A percentile compares a stretch with the other conserved stretches of the same genome.
Evolutionary conservation across 1,140 invertebrate species (phyloP).

Genomic region (Philopotamus ludificatus): DNA sequence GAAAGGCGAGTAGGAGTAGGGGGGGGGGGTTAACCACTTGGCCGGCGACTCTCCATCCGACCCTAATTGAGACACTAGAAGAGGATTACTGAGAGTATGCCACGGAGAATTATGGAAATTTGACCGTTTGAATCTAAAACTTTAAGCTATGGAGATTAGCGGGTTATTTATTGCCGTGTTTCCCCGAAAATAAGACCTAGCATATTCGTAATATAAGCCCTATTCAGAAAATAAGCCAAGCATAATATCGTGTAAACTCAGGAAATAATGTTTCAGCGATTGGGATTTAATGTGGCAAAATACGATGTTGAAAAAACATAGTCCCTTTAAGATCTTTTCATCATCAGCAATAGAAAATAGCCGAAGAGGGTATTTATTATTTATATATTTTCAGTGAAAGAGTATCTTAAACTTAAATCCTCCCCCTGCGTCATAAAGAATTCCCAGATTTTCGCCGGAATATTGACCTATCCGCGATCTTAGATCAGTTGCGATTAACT

Average conservation of each 20-base stretch:
- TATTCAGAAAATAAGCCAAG: neutral
- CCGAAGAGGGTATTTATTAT: neutral
- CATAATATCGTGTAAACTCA: neutral
- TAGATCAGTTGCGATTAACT: no score
- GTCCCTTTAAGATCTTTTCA: neutral
- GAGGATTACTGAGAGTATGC: neutral
- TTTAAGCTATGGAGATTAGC: neutral
- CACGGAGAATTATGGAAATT: neutral
- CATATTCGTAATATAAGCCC: neutral
- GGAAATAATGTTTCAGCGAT: no score
- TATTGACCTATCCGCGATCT: no score
- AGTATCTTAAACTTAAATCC: neutral
- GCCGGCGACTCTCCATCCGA: neutral
- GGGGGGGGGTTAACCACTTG: conserved; percentile 1
- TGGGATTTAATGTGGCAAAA: neutral
- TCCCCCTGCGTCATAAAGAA: neutral
- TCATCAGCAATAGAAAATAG: neutral
- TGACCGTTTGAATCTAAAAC: neutral
- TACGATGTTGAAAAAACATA: neutral
- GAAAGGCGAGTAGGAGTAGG: neutral
- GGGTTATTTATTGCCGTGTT: neutral
- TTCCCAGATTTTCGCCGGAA: no score
- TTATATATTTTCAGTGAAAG: neutral
- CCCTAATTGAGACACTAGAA: neutral
- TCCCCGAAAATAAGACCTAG: no score